Evolutionary conservation across 2,888 invertebrate genomes (phyloP).

Genomic region (Ceraclea dissimilis): DNA sequence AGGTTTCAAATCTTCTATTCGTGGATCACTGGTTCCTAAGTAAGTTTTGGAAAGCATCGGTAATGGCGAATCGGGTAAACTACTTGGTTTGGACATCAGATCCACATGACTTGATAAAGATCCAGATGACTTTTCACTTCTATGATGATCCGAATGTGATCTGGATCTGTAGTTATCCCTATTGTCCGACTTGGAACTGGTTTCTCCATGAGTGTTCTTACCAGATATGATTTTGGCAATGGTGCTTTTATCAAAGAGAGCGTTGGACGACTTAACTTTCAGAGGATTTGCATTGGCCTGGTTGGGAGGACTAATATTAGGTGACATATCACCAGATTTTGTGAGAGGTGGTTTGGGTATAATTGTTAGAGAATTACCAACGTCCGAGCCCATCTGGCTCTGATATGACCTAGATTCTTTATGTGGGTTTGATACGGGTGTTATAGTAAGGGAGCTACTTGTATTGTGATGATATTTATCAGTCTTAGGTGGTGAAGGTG

Average conservation of each 20-base stretch:
- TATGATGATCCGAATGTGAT: conserved; percentile 4
- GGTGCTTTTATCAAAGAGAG: conserved; percentile 29
- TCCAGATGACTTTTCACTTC: conserved; percentile 1
- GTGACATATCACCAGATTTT: conserved; percentile 30
- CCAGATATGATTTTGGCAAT: conserved; percentile 39
- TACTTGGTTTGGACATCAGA: conserved; percentile 7
- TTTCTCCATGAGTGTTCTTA: conserved; percentile 27
- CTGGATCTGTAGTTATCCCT: conserved; percentile 12
- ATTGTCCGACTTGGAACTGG: conserved; percentile 3
- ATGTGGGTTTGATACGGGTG: conserved; percentile 33
- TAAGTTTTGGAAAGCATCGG: conserved; percentile 9
- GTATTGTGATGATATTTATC: conserved; percentile 40
- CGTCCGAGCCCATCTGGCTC: conserved; percentile 12
- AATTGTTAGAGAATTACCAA: conserved; percentile 17
- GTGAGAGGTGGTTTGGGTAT: conserved; percentile 17
- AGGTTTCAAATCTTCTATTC: conserved; percentile 11
- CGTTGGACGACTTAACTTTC: conserved; percentile 40
- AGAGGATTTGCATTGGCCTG: conserved; percentile 26
- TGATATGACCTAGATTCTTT: conserved; percentile 32
- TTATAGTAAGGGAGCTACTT: conserved; percentile 45
- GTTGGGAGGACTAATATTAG: conserved; percentile 22
- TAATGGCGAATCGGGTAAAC: conserved; percentile 5
- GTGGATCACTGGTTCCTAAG: conserved; percentile 7
- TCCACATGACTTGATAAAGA: not conserved
- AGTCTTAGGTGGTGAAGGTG: conserved; percentile 28